A percentile compares a stretch with the other conserved stretches of the same genome.
These are phyloP conservation scores for Hippocampus guttulatus DNA, from an alignment of 2,113 vertebrate species.

Conservation along the genomic window DNA sequence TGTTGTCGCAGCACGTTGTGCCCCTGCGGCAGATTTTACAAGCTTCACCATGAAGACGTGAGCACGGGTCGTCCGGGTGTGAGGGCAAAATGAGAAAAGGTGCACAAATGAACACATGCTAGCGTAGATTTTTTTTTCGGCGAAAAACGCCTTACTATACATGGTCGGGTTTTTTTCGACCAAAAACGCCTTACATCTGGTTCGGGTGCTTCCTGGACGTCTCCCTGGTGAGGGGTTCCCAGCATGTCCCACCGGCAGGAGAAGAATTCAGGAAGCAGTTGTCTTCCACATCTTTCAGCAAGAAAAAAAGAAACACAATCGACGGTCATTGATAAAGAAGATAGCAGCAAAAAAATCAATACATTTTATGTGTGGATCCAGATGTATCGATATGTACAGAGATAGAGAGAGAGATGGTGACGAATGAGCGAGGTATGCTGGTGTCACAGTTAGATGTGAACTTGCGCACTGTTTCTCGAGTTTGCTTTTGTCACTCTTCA, in stretches of 20 bases:
- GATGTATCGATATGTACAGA: too few species aligned
- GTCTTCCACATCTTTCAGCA: not conserved
- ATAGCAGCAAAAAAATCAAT: not conserved
- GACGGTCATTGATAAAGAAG: not conserved
- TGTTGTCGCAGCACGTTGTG: slow-evolving; percentile 12
- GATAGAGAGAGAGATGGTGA: not conserved
- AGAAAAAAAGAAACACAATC: not conserved
- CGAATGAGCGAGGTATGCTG: not conserved
- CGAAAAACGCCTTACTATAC: too few species aligned
- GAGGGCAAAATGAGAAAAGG: not conserved
- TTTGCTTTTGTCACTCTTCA: not conserved
- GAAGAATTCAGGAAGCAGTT: not conserved
- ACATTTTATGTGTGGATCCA: too few species aligned
- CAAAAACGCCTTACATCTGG: too few species aligned
- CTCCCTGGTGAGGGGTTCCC: too few species aligned
- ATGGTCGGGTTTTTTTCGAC: too few species aligned
- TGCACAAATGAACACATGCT: not conserved
- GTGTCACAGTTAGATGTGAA: not conserved
- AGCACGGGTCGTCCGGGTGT: not conserved
- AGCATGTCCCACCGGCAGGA: too few species aligned
- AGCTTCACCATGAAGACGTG: not conserved
- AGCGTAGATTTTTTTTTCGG: not conserved
- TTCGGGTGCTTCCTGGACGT: too few species aligned
- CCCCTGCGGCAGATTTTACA: slow-evolving; percentile 11
- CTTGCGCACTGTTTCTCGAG: not conserved